Base-by-base conservation (phyloP, 1,140 invertebrate genomes). In the Brachionus paranguensis region DNA sequence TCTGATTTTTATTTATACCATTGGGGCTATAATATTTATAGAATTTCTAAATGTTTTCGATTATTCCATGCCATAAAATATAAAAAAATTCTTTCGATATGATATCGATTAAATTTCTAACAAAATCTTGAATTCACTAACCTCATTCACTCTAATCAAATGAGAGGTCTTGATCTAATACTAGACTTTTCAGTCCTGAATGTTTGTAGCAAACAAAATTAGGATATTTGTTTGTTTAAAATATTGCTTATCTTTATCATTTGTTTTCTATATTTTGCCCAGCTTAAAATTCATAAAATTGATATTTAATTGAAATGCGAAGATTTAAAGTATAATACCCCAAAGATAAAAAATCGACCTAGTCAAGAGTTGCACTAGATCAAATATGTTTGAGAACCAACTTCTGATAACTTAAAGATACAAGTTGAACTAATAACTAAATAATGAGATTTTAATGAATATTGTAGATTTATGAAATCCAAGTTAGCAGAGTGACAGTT, bases 81-180 rank as follows among this genome's bases (percentile, higher is more conserved):
- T 43, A n/a, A 72, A 72, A 24, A 29, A 72, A 41, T 43, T 41
- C 17, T 72, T 33, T 33, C 65, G 65, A 68, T 68, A 68, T 14
- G 33, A 29, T 68, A 68, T 68, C 65, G 33, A 68, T 68, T 41
- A 33, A 68, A 68, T 29, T 33, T 68, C 47, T 17, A 41, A 72
- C 6, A 72, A 72, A 72, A 72, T 72, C 68, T 68, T 72, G 37
- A 43, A 72, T 43, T 43, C 33, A 72, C 68, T 72, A 72, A 72
- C 68, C 68, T 72, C 29, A 72, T 72, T 72, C 33, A 43, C 10
- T 72, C 12, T 41, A 37, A 68, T 68, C 53, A 20, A 68, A 33
- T 17, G 43, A n/a, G 68, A 41, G 68, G 17, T 41, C 41, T 72
- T 72, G 41, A 72, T 72, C 37, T 43, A 43, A 60, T 20, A 60